Conservation (phyloP, 2,888 invertebrate species). For the Agrilus biguttatus region DNA sequence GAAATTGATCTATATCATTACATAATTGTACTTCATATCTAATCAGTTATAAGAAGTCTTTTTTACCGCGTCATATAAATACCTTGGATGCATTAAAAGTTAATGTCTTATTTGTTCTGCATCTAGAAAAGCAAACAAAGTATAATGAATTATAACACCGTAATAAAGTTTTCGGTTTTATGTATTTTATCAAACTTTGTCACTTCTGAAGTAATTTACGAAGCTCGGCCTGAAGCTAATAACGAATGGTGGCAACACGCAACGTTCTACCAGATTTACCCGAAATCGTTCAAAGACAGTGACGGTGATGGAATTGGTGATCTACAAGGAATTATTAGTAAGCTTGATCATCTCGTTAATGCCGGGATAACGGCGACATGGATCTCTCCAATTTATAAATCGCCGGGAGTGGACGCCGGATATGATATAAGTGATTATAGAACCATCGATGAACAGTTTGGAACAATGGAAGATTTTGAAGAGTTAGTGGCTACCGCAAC, state of each 20-base stretch:
- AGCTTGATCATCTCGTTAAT: conserved; percentile 28
- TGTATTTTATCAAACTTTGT: too few relatives aligned
- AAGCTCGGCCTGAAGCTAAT: too few relatives aligned
- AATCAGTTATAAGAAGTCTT: too few relatives aligned
- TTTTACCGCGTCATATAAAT: too few relatives aligned
- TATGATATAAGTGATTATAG: conserved; percentile 74
- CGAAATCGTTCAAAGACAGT: conserved; percentile 71
- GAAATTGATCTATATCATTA: too few relatives aligned
- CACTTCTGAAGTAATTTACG: too few relatives aligned
- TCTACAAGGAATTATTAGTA: conserved; percentile 46
- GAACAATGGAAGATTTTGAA: conserved; percentile 56
- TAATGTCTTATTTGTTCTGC: too few relatives aligned
- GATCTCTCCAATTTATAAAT: conserved; percentile 72
- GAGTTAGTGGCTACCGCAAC: conserved; percentile 41
- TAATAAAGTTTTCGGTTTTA: too few relatives aligned
- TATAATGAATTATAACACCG: too few relatives aligned
- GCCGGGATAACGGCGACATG: conserved; percentile 62
- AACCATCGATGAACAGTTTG: conserved; percentile 56
- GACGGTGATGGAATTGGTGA: conserved; percentile 77
- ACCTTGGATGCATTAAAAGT: too few relatives aligned
- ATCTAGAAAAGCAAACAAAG: too few relatives aligned
- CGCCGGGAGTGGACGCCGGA: conserved; percentile 76
- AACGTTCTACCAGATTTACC: conserved; percentile 74
- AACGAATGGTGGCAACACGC: conserved; percentile 69
- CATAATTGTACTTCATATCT: too few relatives aligned